Evolutionary conservation across 2,113 vertebrate species (phyloP).

Genomic region (Myocastor coypus): DNA sequence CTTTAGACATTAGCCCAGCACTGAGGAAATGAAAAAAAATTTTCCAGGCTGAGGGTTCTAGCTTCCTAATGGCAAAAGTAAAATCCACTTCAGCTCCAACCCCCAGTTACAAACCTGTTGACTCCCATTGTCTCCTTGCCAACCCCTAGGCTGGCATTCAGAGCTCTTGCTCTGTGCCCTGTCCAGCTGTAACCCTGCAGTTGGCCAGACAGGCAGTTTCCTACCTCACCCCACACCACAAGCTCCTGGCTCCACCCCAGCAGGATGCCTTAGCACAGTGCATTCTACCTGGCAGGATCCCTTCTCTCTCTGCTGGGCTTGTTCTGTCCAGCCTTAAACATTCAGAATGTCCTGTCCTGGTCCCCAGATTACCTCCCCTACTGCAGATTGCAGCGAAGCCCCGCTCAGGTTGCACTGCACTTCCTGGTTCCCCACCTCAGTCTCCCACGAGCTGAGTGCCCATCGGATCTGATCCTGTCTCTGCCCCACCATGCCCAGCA

Average conservation of each 20-base stretch:
- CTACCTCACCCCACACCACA: rapidly evolving
- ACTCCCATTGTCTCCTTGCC: not conserved
- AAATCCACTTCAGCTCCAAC: not conserved
- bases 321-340: not conserved
- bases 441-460: not conserved
- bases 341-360: not conserved
- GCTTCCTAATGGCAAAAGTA: not conserved
- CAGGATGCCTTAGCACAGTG: rapidly evolving
- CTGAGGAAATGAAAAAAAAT: slow-evolving; percentile 2
- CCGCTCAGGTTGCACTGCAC: not conserved
- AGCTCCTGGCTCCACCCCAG: rapidly evolving
- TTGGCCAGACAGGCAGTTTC: not conserved
- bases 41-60: not conserved
- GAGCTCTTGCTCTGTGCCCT: not conserved
- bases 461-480: not conserved
- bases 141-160: not conserved
- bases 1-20: not conserved
- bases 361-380: not conserved
- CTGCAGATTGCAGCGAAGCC: not conserved
- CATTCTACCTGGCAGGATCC: not conserved
- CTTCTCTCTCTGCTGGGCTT: not conserved
- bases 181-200: not conserved
- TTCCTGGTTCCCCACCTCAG: not conserved
- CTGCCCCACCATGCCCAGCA: not conserved
- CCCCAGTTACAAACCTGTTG: not conserved